A percentile compares a stretch with the other conserved stretches of the same genome.
These are phyloP conservation scores for Cebidichthys violaceus DNA, from an alignment of 2,113 vertebrate species.

Conservation along the genomic window DNA sequence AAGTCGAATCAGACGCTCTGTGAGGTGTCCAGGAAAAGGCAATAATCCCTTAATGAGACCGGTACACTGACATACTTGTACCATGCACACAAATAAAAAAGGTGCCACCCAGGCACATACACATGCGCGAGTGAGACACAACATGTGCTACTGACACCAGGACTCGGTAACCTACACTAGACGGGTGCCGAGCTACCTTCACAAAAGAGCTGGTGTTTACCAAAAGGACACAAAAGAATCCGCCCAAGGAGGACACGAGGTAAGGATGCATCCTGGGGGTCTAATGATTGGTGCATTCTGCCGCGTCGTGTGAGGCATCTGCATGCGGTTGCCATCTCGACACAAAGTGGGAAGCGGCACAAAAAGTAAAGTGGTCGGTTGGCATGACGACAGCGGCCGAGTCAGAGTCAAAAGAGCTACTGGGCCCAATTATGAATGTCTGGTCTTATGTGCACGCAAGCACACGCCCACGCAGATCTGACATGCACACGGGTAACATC, in stretches of 20 bases:
- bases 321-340: constrained; percentile 68
- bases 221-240: constrained; percentile 32
- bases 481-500: constrained; percentile 31
- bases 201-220: constrained; percentile 4
- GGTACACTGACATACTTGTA: constrained; percentile 67
- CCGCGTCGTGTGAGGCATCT: constrained; percentile 55
- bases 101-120: constrained; percentile 13
- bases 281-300: constrained; percentile 66
- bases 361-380: constrained; percentile 72
- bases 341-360: constrained; percentile 68
- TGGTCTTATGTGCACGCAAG: constrained; percentile 63
- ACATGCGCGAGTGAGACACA: background rate
- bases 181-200: background rate
- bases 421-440: constrained; percentile 74
- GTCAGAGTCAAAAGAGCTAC: constrained; percentile 69
- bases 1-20: constrained; percentile 58
- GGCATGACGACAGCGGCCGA: constrained; percentile 70
- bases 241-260: background rate
- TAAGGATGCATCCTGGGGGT: constrained; percentile 40
- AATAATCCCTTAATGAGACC: constrained; percentile 75
- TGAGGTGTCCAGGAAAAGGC: constrained; percentile 62
- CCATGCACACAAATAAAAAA: background rate
- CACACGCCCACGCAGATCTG: constrained; percentile 12
- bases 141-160: constrained; percentile 4
- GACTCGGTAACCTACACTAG: constrained; percentile 18